A percentile compares a stretch with the other conserved stretches of the same genome.
Conservation (phyloP, 2,113 vertebrate species). For the Athene noctua region DNA sequence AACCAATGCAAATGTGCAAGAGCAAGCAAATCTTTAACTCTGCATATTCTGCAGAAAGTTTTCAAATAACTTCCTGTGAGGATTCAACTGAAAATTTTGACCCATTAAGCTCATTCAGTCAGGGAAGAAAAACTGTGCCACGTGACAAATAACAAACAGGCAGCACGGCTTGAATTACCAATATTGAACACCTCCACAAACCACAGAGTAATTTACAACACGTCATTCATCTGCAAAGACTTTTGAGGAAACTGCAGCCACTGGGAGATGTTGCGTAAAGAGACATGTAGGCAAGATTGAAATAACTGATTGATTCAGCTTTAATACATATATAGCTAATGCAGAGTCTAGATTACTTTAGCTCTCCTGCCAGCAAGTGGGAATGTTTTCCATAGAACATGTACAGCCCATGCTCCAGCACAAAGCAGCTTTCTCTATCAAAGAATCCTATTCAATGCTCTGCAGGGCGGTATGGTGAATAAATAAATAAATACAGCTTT, state of each 20-base stretch:
- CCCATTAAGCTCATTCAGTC: background rate
- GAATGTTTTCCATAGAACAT: background rate
- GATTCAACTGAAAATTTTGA: background rate
- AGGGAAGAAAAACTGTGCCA: background rate
- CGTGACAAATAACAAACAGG: background rate
- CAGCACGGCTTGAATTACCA: background rate
- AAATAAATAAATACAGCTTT: background rate
- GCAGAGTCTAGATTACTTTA: background rate
- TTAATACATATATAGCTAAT: background rate
- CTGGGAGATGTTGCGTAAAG: background rate
- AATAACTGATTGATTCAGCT: background rate
- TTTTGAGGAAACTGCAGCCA: background rate
- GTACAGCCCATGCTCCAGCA: background rate
- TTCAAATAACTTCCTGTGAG: background rate
- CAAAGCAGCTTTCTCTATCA: background rate
- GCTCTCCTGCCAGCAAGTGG: background rate
- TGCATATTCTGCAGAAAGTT: slow-evolving; percentile 16
- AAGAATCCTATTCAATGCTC: background rate
- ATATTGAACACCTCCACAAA: slow-evolving; percentile 7
- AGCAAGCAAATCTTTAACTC: background rate
- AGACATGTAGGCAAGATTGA: background rate
- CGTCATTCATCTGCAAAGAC: background rate
- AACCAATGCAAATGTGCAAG: background rate
- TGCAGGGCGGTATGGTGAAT: background rate
- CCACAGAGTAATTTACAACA: background rate